phyloP scores from a whole-genome alignment of 2,113 vertebrate genomes.

The Sceloporus tristichus region DNA sequence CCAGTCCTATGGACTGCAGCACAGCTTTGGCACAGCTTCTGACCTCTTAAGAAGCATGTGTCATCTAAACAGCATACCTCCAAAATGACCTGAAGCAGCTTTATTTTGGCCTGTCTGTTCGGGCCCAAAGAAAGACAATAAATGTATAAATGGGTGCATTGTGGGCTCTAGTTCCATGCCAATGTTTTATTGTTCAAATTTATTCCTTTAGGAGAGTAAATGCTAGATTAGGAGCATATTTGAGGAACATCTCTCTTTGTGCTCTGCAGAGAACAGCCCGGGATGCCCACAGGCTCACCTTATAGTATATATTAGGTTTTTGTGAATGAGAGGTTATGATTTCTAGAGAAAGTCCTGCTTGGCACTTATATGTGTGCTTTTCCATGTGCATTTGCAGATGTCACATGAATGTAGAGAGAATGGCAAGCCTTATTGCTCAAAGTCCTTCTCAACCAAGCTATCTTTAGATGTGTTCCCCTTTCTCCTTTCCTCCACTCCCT shows the following conservation, averaged over 20 bases:
- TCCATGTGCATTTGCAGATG: background rate
- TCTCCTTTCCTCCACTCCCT: constrained; percentile 18
- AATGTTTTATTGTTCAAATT: background rate
- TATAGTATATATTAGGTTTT: background rate
- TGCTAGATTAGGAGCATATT: too few species aligned
- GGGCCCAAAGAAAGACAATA: too few species aligned
- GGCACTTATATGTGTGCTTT: background rate
- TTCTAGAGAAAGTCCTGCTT: constrained; percentile 58
- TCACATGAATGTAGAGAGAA: constrained; percentile 43
- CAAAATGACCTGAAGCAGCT: too few species aligned
- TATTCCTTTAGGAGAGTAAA: too few species aligned
- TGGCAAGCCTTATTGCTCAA: constrained; percentile 65
- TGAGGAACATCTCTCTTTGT: fast-evolving
- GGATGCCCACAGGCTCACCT: background rate
- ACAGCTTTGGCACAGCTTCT: too few species aligned
- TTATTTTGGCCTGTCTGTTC: too few species aligned
- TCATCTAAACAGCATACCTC: too few species aligned
- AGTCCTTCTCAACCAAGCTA: constrained; percentile 67
- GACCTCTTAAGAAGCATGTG: too few species aligned
- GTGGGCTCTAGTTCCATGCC: background rate
- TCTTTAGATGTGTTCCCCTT: constrained; percentile 65
- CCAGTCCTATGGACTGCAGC: too few species aligned
- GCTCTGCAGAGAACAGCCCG: background rate
- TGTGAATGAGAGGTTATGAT: constrained; percentile 50
- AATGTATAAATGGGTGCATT: background rate